Conservation (phyloP, 2,888 invertebrate species). For the Caenorhabditis drosophilae region DNA sequence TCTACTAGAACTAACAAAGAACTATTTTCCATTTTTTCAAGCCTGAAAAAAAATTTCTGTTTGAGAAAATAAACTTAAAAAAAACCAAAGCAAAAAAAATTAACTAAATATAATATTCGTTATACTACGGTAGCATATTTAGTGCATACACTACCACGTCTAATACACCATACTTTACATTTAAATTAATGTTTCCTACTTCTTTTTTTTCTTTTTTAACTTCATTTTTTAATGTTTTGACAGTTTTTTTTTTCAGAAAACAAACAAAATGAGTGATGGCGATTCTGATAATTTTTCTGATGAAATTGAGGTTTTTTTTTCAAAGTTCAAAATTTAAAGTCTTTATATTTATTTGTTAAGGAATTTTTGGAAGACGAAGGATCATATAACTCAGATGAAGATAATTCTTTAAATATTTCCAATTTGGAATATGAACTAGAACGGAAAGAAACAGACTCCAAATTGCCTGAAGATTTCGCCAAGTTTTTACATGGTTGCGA, state of each 20-base stretch:
- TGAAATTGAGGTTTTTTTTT: constrained; percentile 1
- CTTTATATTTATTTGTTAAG: too few relatives aligned
- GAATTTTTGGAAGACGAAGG: constrained; percentile 10
- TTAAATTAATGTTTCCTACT: background rate
- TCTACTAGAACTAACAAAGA: background rate
- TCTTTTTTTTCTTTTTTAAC: background rate
- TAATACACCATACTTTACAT: too few relatives aligned
- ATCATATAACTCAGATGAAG: constrained; percentile 2
- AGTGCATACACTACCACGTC: constrained; percentile 1
- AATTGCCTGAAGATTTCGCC: constrained; percentile 25
- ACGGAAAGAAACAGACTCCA: constrained; percentile 17
- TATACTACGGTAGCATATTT: background rate
- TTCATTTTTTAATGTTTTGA: background rate
- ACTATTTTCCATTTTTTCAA: background rate
- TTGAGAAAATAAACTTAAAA: background rate
- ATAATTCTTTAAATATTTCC: too few relatives aligned
- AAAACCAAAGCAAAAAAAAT: background rate
- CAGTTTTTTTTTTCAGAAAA: background rate
- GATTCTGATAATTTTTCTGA: constrained; percentile 6
- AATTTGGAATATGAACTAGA: constrained; percentile 34
- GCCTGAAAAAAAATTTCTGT: background rate
- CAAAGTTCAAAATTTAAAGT: background rate
- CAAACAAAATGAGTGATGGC: background rate
- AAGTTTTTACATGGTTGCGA: constrained; percentile 21
- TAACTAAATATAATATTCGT: background rate